Percentiles rank a stretch among this genome's conserved stretches.
Evolutionary conservation across 1,140 invertebrate genomes (phyloP).

Genomic region (Whitmania pigra): DNA sequence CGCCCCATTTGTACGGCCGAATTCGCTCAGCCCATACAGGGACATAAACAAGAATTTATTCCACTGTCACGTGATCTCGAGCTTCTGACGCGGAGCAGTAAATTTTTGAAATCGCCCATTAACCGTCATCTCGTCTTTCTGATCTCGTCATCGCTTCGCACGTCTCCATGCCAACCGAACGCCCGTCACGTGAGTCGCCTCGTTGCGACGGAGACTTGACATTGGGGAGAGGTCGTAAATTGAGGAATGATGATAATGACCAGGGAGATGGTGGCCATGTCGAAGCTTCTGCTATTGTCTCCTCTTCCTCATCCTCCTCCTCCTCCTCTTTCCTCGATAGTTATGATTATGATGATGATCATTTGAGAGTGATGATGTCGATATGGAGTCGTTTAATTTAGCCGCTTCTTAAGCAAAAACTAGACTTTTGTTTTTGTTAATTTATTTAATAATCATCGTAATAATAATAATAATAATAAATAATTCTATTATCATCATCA

Average conservation of each 20-base stretch:
- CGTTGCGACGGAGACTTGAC: no score
- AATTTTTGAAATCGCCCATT: slow-evolving; percentile 13
- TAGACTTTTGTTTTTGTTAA: no score
- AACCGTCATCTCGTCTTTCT: slow-evolving; percentile 13
- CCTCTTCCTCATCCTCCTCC: no score
- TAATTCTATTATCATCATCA: no score
- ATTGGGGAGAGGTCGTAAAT: neutral
- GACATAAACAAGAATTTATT: slow-evolving; percentile 15
- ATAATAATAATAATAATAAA: no score
- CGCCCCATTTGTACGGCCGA: neutral
- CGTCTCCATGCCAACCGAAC: neutral
- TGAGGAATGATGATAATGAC: neutral
- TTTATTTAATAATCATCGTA: no score
- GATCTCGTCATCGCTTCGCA: slow-evolving; percentile 4
- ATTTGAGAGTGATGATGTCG: neutral
- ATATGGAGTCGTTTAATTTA: no score
- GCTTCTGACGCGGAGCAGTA: neutral
- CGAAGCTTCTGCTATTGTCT: neutral
- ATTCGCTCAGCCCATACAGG: neutral
- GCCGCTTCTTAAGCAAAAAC: no score
- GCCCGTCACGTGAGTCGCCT: no score
- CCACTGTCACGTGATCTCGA: slow-evolving; percentile 8
- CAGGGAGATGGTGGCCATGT: neutral
- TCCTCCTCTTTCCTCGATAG: no score
- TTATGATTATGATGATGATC: neutral